Conservation (phyloP, 2,113 vertebrate species). For the Scortum barcoo region DNA sequence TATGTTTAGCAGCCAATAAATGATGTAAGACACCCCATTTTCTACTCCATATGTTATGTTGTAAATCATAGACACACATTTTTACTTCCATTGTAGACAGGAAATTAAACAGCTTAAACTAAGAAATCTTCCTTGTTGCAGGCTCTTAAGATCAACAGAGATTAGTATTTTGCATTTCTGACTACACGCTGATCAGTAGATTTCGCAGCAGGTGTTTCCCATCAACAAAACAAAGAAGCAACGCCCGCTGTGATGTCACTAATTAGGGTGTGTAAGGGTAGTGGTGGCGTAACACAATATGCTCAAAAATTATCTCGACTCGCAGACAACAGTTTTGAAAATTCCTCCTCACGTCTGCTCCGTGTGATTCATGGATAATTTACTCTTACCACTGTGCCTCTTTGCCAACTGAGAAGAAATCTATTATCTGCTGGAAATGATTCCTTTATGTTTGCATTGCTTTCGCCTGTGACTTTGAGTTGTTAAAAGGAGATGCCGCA, state of each 20-base stretch:
- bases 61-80: background rate
- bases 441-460: conserved; percentile 12
- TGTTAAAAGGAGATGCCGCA: background rate
- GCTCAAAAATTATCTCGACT: background rate
- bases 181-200: background rate
- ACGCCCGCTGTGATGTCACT: conserved; percentile 14
- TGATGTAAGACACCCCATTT: background rate
- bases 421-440: conserved; percentile 20
- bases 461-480: conserved; percentile 22
- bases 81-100: background rate
- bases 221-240: conserved; percentile 8
- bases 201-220: no score
- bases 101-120: background rate
- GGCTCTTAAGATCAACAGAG: background rate
- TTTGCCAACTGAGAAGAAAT: conserved; percentile 28
- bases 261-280: background rate
- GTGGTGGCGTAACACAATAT: no score
- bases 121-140: background rate
- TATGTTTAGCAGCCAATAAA: no score
- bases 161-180: conserved; percentile 8
- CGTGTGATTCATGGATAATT: conserved; percentile 1
- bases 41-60: background rate
- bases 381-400: conserved; percentile 4
- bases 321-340: background rate
- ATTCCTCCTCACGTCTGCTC: background rate